Percentiles rank a stretch among this genome's conserved stretches.
These are phyloP conservation scores for Aphelinus certus DNA, from an alignment of 1,140 invertebrate genomes.

Conservation along the genomic window DNA sequence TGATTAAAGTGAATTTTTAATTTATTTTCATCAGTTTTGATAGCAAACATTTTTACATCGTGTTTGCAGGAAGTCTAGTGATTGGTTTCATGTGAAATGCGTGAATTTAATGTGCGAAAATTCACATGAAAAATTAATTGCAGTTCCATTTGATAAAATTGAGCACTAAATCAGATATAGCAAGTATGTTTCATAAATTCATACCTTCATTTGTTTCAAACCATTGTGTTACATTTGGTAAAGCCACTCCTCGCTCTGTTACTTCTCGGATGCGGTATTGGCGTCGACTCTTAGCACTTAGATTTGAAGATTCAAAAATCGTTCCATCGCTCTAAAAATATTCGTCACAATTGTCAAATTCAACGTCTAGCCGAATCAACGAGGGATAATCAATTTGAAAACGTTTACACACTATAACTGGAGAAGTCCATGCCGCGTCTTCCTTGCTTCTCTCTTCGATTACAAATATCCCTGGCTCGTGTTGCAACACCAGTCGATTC, in stretches of 20 bases:
- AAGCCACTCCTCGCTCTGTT: constrained; percentile 41
- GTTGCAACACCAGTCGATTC: constrained; percentile 44
- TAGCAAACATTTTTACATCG: too few species aligned
- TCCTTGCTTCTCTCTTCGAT: constrained; percentile 41
- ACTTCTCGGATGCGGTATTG: constrained; percentile 45
- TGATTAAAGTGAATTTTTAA: too few species aligned
- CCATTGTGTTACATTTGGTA: constrained; percentile 47
- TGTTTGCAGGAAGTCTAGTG: too few species aligned
- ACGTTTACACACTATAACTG: constrained; percentile 27
- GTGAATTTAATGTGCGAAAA: too few species aligned
- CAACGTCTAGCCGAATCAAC: too few species aligned
- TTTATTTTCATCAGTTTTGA: too few species aligned
- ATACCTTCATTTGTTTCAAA: constrained; percentile 46
- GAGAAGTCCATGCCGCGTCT: constrained; percentile 10
- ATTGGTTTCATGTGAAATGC: too few species aligned
- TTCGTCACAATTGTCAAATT: not conserved
- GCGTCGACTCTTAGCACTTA: constrained; percentile 38
- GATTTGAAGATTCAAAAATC: constrained; percentile 38
- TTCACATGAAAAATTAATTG: too few species aligned
- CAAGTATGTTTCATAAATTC: not conserved
- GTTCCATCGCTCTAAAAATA: constrained; percentile 34
- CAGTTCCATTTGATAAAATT: too few species aligned
- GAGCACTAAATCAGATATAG: not conserved
- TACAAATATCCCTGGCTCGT: constrained; percentile 49
- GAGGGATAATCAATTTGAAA: not conserved